Conservation (phyloP, 2,113 vertebrate genomes). For the Coryphaenoides rupestris region DNA sequence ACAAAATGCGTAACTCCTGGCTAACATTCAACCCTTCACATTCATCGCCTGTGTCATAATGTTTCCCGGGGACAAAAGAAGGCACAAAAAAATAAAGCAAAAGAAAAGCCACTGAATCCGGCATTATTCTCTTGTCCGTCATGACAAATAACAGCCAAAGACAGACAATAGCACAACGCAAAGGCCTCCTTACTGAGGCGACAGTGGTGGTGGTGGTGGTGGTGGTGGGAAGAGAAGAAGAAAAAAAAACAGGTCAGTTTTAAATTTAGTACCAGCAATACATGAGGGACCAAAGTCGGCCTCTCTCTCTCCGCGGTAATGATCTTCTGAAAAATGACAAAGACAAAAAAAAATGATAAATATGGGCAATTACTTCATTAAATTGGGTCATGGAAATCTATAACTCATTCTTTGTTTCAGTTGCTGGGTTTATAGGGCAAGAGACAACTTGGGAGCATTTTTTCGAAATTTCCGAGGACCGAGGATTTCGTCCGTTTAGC, state of each 20-base stretch:
- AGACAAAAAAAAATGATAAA: slow-evolving; percentile 35
- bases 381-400: slow-evolving; percentile 57
- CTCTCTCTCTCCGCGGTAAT: slow-evolving; percentile 10
- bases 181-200: neutral
- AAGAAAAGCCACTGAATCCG: neutral
- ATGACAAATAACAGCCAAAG: slow-evolving; percentile 7
- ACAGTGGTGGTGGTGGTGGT: no score
- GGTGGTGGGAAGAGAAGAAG: no score
- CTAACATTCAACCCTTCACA: no score
- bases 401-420: slow-evolving; percentile 41
- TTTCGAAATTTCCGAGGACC: slow-evolving; percentile 38
- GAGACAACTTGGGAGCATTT: slow-evolving; percentile 35
- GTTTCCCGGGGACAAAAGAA: no score
- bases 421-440: slow-evolving; percentile 25
- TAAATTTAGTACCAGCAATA: slow-evolving; percentile 19
- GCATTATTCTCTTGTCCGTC: neutral
- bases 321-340: slow-evolving; percentile 34
- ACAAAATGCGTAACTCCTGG: no score
- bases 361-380: slow-evolving; percentile 48
- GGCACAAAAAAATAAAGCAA: no score
- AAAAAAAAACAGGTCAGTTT: slow-evolving; percentile 9
- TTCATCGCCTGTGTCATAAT: no score
- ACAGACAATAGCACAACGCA: slow-evolving; percentile 8
- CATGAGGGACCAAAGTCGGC: slow-evolving; percentile 19
- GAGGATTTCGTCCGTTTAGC: slow-evolving; percentile 52